Evolutionary conservation across 1,140 invertebrate species (phyloP), one percentile per base, ranked within the genome.

Genomic region (Orussus abietinus): DNA sequence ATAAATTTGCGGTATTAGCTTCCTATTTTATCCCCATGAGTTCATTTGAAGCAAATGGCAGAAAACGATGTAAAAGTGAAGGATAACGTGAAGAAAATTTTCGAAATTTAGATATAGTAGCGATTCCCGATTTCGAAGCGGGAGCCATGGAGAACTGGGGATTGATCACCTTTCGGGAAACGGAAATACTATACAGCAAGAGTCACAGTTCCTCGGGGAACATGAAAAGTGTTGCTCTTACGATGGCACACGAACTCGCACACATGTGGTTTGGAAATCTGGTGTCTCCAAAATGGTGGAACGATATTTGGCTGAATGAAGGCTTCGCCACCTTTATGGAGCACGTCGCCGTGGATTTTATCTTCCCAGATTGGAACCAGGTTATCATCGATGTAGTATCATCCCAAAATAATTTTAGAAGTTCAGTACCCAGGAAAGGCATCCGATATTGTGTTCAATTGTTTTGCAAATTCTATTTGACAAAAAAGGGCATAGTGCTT

Each of bases 241-340:
- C 88, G 2, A 79, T 92, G 32, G 79, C 85, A 14, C 90, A 92
- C 62, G 89, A 92, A 69, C 60, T 92, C 9, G 88, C 88, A 1
- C 89, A 93, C 69, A 83, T 84, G 59, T 84, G 85, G 53, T 77
- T 77, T 52, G 84, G 84, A 9, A 85, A 90, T 67, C 66, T 88
- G 52, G 86, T 89, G 0, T 88, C 86, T 1, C 85, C 86, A 78
- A 78, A 80, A 53, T 89, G 85, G 86, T 89, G 85, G 86, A 79
- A 79, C 3, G 86, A 92, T 66, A 66, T 92, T 0, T 92, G 90
- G 90, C 72, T 93, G 0, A 92, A 90, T 64, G 90, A 92, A 67
- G 89, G 88, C 6, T 91, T 92, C 61, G 89, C 89, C 3, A 86
- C 84, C 0, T 90, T n/a, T 25, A 55, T 55, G 52, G 42, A 55